Conservation (phyloP, 2,113 vertebrate genomes). For the Verasper variegatus region DNA sequence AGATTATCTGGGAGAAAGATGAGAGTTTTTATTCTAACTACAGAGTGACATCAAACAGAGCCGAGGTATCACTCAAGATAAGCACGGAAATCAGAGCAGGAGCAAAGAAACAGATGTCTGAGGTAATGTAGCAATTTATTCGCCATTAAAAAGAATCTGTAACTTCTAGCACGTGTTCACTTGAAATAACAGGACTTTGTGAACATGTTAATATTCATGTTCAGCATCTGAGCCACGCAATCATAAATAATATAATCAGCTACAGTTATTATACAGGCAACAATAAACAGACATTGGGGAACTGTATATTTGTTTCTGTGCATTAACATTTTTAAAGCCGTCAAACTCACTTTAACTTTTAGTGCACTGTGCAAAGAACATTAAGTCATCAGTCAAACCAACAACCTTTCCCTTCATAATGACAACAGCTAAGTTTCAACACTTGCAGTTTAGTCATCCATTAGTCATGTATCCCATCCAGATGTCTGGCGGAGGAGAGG, state of each 20-base stretch:
- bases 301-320: conserved; percentile 18
- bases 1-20: conserved; percentile 49
- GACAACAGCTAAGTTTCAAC: conserved; percentile 71
- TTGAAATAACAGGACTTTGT: conserved; percentile 26
- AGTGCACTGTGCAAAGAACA: conserved; percentile 44
- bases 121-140: conserved; percentile 55
- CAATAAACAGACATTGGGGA: conserved; percentile 36
- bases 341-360: conserved; percentile 57
- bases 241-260: conserved; percentile 36
- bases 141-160: not conserved
- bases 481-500: conserved; percentile 80
- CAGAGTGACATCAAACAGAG: conserved; percentile 62
- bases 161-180: conserved; percentile 13
- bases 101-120: conserved; percentile 63
- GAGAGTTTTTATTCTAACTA: conserved; percentile 45
- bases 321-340: conserved; percentile 45
- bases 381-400: conserved; percentile 72
- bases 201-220: conserved; percentile 21
- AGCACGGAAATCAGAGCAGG: conserved; percentile 26
- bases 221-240: conserved; percentile 31
- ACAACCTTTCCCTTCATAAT: conserved; percentile 66
- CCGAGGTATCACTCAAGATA: conserved; percentile 46
- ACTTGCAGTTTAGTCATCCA: conserved; percentile 71
- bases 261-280: conserved; percentile 44
- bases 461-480: conserved; percentile 83